phyloP scores from a whole-genome alignment of 2,888 invertebrate genomes.

The Cordilura impudica region DNA sequence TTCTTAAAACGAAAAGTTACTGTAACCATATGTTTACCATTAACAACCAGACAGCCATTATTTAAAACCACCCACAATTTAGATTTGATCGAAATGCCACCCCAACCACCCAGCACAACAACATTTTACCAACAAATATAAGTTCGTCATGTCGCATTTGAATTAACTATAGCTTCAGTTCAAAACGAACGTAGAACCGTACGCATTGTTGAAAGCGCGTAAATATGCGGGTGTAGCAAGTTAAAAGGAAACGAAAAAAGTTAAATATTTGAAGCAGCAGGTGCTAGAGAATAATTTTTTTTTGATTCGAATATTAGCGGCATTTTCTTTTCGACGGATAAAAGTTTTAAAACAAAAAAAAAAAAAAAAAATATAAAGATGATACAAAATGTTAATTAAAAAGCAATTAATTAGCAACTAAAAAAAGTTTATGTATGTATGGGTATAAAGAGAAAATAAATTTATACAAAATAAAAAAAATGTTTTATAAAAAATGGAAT shows the following conservation, averaged over 20 bases:
- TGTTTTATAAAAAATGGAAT: background rate
- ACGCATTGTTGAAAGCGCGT: slow-evolving; percentile 63
- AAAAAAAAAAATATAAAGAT: background rate
- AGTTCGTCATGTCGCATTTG: slow-evolving; percentile 24
- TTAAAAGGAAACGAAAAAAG: slow-evolving; percentile 13
- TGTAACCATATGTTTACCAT: slow-evolving; percentile 59
- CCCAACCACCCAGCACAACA: background rate
- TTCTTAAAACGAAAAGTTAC: slow-evolving; percentile 43
- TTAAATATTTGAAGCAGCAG: slow-evolving; percentile 27
- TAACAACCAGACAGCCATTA: slow-evolving; percentile 16
- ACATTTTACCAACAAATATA: background rate
- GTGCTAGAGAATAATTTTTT: slow-evolving; percentile 3
- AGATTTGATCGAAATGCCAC: background rate
- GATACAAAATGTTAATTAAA: slow-evolving; percentile 9
- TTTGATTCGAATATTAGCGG: slow-evolving; percentile 12
- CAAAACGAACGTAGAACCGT: slow-evolving; percentile 67
- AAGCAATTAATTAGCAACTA: background rate
- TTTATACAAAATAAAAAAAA: slow-evolving; percentile 1
- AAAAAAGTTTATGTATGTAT: no score
- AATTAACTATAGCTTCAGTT: slow-evolving; percentile 67
- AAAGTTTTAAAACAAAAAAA: background rate
- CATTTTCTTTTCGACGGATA: background rate
- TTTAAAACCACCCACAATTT: slow-evolving; percentile 24
- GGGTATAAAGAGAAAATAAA: background rate
- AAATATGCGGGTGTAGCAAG: slow-evolving; percentile 24